Evolutionary conservation across 1,140 invertebrate species (phyloP).

Genomic region (Lepidotrigona ventralis): DNA sequence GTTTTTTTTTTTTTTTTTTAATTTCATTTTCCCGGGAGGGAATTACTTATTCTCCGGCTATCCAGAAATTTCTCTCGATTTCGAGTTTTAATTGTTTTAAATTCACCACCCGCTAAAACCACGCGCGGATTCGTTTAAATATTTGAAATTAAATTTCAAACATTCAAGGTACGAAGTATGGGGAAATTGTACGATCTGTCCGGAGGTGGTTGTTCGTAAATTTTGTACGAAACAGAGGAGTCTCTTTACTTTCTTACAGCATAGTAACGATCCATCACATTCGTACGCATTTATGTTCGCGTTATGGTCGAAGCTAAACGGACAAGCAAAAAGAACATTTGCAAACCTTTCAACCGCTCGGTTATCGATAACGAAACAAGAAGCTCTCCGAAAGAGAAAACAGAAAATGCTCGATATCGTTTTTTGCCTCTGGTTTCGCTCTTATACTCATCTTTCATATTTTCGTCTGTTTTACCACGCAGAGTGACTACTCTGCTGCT

Average conservation of each 20-base stretch:
- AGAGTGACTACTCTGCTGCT: background rate
- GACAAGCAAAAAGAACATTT: background rate
- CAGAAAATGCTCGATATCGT: slow-evolving; percentile 57
- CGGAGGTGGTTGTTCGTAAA: too few relatives aligned
- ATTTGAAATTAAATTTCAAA: background rate
- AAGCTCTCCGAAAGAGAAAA: background rate
- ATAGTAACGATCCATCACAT: background rate
- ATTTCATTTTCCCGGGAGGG: background rate
- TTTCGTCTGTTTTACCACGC: background rate
- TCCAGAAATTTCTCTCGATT: background rate
- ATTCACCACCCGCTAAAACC: background rate
- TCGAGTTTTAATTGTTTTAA: background rate
- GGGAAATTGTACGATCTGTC: background rate
- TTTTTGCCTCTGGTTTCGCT: slow-evolving; percentile 24
- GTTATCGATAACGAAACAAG: background rate
- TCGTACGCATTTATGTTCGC: background rate
- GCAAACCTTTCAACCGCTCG: background rate
- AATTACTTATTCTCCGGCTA: background rate
- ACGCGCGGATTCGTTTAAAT: background rate
- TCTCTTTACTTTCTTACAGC: background rate
- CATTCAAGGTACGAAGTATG: background rate
- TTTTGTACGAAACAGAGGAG: too few relatives aligned
- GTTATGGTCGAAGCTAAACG: background rate
- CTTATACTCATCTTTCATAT: background rate
- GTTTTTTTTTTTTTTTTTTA: background rate